Conservation (phyloP, 2,888 invertebrate genomes). For the Seira ritae region DNA sequence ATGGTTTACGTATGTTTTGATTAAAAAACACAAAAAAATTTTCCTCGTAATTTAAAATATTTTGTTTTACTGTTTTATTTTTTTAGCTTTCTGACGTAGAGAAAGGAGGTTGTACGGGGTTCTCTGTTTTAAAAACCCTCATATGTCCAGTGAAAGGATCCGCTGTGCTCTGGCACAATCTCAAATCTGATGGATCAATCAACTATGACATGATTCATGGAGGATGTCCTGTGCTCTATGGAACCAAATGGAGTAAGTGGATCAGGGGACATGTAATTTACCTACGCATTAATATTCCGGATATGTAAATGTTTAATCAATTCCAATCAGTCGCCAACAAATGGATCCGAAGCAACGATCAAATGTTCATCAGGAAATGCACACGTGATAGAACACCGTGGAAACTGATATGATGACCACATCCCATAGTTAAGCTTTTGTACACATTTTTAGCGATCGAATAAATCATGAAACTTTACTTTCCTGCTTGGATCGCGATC, state of each 20-base stretch:
- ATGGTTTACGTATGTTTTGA: constrained; percentile 74
- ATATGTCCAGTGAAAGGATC: constrained; percentile 74
- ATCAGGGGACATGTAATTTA: not conserved
- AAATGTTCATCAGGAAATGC: constrained; percentile 72
- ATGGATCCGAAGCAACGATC: constrained; percentile 78
- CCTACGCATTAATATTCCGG: not conserved
- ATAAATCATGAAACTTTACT: too few species aligned
- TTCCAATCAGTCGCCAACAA: constrained; percentile 76
- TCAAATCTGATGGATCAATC: constrained; percentile 76
- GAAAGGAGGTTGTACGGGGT: constrained; percentile 74
- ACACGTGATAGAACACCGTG: constrained; percentile 16
- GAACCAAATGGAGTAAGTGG: constrained; percentile 76
- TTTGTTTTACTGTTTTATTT: not conserved
- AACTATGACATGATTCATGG: constrained; percentile 76
- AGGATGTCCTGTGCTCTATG: constrained; percentile 77
- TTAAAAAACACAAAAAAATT: not conserved
- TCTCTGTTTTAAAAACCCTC: constrained; percentile 74
- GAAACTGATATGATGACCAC: constrained; percentile 30
- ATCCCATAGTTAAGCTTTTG: not conserved
- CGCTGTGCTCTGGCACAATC: constrained; percentile 77
- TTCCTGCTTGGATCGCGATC: too few species aligned
- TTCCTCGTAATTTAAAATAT: too few species aligned
- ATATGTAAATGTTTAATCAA: not conserved
- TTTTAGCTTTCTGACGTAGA: constrained; percentile 69
- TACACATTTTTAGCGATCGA: not conserved